Conservation (phyloP, 2,113 vertebrate genomes). For the Phalacrocorax pelagicus region DNA sequence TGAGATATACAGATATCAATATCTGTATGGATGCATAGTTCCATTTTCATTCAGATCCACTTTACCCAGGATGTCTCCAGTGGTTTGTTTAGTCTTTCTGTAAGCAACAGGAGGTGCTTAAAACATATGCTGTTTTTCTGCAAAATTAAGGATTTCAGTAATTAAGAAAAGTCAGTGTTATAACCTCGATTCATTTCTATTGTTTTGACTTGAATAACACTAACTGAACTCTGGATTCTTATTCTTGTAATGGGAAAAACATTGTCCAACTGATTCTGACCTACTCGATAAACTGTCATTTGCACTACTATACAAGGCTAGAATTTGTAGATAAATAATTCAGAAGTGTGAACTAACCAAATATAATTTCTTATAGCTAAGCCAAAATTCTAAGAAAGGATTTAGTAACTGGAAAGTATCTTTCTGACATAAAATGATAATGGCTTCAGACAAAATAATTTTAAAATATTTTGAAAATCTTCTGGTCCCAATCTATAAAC, state of each 20-base stretch:
- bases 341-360: neutral
- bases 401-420: neutral
- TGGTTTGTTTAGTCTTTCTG: neutral
- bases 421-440: neutral
- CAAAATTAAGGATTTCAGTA: neutral
- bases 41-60: neutral
- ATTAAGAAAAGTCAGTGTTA: neutral
- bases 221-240: neutral
- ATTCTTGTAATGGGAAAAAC: neutral
- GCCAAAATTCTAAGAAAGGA: neutral
- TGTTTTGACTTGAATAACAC: neutral
- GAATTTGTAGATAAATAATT: neutral
- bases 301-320: neutral
- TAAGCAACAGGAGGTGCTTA: neutral
- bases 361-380: neutral
- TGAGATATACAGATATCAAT: neutral
- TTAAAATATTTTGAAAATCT: neutral
- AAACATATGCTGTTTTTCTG: neutral
- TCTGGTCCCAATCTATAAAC: neutral
- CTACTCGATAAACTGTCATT: neutral
- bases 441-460: neutral
- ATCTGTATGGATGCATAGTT: accelerated
- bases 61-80: neutral
- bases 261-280: neutral
- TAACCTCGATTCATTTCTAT: neutral